phyloP scores from a whole-genome alignment of 1,140 invertebrate species.

The Episyrphus balteatus region DNA sequence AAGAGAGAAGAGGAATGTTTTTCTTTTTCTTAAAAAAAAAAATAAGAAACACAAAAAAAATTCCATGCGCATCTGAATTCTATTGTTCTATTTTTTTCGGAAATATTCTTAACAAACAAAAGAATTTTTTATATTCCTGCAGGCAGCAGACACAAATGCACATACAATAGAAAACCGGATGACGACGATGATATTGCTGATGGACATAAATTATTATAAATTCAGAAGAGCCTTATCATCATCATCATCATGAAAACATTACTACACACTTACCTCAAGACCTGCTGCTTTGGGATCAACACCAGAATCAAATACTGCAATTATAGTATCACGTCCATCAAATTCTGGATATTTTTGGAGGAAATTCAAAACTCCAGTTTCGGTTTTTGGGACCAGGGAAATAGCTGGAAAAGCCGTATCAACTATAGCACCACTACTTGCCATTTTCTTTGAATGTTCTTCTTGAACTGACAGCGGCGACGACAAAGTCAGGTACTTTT shows the following conservation, averaged over 20 bases:
- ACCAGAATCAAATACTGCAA: conserved; percentile 95
- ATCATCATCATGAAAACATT: too few relatives aligned
- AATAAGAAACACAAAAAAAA: too few relatives aligned
- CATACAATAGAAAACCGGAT: too few relatives aligned
- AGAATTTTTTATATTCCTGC: conserved; percentile 14
- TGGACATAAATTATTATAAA: too few relatives aligned
- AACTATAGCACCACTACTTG: conserved; percentile 42
- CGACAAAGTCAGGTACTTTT: too few relatives aligned
- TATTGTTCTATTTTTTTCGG: too few relatives aligned
- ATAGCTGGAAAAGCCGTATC: conserved; percentile 69
- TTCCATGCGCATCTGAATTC: too few relatives aligned
- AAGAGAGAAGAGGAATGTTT: neutral
- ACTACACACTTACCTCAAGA: conserved; percentile 63
- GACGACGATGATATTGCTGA: too few relatives aligned
- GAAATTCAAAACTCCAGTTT: conserved; percentile 83
- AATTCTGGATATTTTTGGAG: conserved; percentile 83
- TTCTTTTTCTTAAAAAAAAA: too few relatives aligned
- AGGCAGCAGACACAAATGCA: too few relatives aligned
- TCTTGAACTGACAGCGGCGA: neutral
- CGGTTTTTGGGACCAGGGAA: conserved; percentile 86
- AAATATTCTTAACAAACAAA: too few relatives aligned
- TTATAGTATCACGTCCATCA: conserved; percentile 82
- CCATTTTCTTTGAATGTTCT: neutral
- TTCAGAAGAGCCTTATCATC: too few relatives aligned
- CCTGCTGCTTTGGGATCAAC: conserved; percentile 92